These are phyloP conservation scores for Sebastes cheni DNA, from an alignment of 2,797 vertebrate species.

Conservation along the genomic window DNA sequence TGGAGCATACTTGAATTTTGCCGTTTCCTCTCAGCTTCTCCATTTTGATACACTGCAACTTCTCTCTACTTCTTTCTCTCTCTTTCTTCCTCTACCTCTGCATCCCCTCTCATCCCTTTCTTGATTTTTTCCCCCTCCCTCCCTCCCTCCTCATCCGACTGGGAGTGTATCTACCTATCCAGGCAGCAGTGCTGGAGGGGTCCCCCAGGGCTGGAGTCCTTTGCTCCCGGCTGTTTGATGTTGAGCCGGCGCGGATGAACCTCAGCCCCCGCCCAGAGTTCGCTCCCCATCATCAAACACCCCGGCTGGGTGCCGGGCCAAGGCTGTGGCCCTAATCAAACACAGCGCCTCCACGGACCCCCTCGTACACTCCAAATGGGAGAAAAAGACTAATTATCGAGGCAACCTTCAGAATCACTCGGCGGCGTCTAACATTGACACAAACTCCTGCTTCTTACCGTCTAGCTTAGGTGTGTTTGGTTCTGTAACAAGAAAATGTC, in stretches of 20 bases:
- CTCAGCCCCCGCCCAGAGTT: conserved; percentile 67
- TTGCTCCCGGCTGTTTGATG: conserved; percentile 79
- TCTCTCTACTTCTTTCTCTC: neutral
- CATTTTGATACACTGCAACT: neutral
- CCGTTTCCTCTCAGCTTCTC: neutral
- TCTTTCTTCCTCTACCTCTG: neutral
- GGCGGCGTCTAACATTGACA: conserved; percentile 42
- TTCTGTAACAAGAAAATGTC: neutral
- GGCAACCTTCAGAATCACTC: conserved; percentile 72
- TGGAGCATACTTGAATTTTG: neutral
- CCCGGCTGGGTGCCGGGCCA: conserved; percentile 69
- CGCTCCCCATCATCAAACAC: conserved; percentile 72
- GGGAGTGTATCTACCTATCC: conserved; percentile 68
- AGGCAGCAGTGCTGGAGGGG: conserved; percentile 64
- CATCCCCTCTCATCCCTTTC: neutral
- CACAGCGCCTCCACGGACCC: conserved; percentile 60
- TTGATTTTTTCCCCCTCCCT: conserved; percentile 1
- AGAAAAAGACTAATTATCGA: conserved; percentile 73
- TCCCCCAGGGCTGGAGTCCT: conserved; percentile 76
- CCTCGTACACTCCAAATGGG: conserved; percentile 52
- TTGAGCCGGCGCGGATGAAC: conserved; percentile 69
- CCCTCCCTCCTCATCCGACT: conserved; percentile 13
- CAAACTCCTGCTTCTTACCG: conserved; percentile 51
- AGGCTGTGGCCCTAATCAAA: conserved; percentile 79
- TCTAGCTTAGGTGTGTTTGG: conserved; percentile 30